Base-by-base conservation (phyloP, 2,797 vertebrate species). In the Gorsachius magnificus region DNA sequence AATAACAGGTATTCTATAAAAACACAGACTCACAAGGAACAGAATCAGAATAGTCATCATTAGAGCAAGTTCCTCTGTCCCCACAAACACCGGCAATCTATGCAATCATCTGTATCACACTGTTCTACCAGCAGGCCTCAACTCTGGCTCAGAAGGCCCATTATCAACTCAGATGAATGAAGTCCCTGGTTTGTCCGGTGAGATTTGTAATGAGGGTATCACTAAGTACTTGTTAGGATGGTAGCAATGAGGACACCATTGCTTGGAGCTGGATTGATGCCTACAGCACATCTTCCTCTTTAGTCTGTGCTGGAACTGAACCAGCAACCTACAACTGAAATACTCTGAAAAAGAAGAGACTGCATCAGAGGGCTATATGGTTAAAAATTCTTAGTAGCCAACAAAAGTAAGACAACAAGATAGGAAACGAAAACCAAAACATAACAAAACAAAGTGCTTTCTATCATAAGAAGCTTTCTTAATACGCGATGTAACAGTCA, bases 31-130 rank as follows among this genome's bases (percentile, higher is more conserved):
- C n/a, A 66, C 26, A 69, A 61, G 5, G 9, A 53, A 25, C 10
- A 66, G 54, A 57, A 36, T 72, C 58, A 63, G 33, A 84, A 58
- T 8, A 61, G 12, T 20, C 35, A 41, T 41, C 14, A 36, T 61
- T 45, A 61, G 4, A 66, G 10, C 6, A 11, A 75, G 63, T 7
- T 22, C 41, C 13, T 76, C 78, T 61, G 16, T 63, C 38, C 14
- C 21, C 18, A 41, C 0, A 0, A 74, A n/a, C 21, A 17, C 7
- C 21, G 64, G 41, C 14, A 87, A 43, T 15, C 25, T 35, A 5
- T 16, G 26, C 57, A 89, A 69, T 75, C 48, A 69, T 71, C 48
- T 83, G 41, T 46, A 58, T 92, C 83, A 79, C 15, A 22, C 46
- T 65, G 46, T 46, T 91, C 33, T 86, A 75, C 20, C 45, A 90